Percentiles rank a stretch among this genome's conserved stretches.
phyloP scores from a whole-genome alignment of 2,888 invertebrate genomes.

The Beris chalybata region DNA sequence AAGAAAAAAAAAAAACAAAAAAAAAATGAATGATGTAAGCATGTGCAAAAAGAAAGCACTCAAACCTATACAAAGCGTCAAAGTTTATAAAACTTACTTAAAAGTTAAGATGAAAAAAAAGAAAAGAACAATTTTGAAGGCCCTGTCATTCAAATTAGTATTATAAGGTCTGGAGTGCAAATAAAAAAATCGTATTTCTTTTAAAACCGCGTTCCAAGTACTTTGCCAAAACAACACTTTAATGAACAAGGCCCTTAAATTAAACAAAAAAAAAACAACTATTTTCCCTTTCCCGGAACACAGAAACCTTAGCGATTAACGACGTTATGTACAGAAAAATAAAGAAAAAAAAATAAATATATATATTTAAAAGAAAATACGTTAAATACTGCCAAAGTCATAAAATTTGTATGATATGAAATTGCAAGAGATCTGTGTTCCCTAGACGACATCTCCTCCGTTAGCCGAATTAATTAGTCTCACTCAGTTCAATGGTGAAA shows the following conservation, averaged over 20 bases:
- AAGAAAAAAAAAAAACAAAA: constrained; percentile 39
- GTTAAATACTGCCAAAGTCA: constrained; percentile 28
- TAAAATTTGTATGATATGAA: constrained; percentile 16
- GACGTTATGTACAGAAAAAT: neutral
- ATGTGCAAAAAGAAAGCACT: constrained; percentile 49
- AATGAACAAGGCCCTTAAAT: constrained; percentile 18
- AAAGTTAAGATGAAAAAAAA: constrained; percentile 40
- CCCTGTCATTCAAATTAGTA: constrained; percentile 5
- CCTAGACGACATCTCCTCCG: constrained; percentile 47
- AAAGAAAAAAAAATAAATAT: constrained; percentile 26
- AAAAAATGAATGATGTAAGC: constrained; percentile 40
- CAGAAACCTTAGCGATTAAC: constrained; percentile 19
- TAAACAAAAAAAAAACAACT: constrained; percentile 23
- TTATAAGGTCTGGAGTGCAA: neutral
- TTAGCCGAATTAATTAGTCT: constrained; percentile 42
- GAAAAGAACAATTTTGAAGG: constrained; percentile 36
- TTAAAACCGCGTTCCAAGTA: neutral
- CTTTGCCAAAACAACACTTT: neutral
- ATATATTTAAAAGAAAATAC: constrained; percentile 39
- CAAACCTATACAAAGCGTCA: constrained; percentile 29
- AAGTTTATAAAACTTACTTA: constrained; percentile 8
- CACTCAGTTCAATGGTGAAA: constrained; percentile 19
- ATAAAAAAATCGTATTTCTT: neutral
- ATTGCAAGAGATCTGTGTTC: constrained; percentile 39
- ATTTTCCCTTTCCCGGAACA: constrained; percentile 30